Evolutionary conservation across 2,888 invertebrate genomes (phyloP).

Genomic region (Mythimna impura): DNA sequence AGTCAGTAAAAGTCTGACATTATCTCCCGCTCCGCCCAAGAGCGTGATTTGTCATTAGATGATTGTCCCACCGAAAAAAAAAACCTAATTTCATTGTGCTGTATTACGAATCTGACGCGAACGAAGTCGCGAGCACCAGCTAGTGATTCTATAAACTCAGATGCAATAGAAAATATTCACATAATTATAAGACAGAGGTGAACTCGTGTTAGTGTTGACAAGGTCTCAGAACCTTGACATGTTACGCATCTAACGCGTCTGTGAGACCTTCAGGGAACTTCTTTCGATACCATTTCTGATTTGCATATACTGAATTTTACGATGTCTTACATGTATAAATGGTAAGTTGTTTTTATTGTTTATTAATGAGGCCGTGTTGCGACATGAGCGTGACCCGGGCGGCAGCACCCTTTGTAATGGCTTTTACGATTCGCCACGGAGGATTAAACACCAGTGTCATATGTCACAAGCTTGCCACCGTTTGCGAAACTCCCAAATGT

Average conservation of each 20-base stretch:
- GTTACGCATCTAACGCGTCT: slow-evolving; percentile 49
- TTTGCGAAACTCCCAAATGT: slow-evolving; percentile 59
- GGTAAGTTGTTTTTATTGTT: slow-evolving; percentile 66
- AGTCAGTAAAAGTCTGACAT: too few species aligned
- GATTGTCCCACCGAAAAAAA: too few species aligned
- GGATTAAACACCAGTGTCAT: slow-evolving; percentile 69
- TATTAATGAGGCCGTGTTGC: slow-evolving; percentile 72
- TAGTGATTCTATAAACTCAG: slow-evolving; percentile 12
- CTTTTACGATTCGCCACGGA: slow-evolving; percentile 73
- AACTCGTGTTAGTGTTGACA: slow-evolving; percentile 49
- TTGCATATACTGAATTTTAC: slow-evolving; percentile 58
- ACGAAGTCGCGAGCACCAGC: not conserved
- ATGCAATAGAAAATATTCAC: slow-evolving; percentile 35
- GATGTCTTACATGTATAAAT: slow-evolving; percentile 47
- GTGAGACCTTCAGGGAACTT: slow-evolving; percentile 57
- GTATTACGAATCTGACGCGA: too few species aligned
- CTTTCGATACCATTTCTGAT: slow-evolving; percentile 61
- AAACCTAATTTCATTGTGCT: too few species aligned
- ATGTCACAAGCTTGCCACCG: slow-evolving; percentile 63
- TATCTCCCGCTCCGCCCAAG: too few species aligned
- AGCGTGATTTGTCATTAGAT: too few species aligned
- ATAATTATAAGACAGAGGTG: slow-evolving; percentile 35
- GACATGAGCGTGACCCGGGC: slow-evolving; percentile 72
- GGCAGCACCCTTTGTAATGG: slow-evolving; percentile 71
- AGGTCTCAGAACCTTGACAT: slow-evolving; percentile 62